Conservation (phyloP, 92 coral and sea anemone species). For the Porites cylindrica region DNA sequence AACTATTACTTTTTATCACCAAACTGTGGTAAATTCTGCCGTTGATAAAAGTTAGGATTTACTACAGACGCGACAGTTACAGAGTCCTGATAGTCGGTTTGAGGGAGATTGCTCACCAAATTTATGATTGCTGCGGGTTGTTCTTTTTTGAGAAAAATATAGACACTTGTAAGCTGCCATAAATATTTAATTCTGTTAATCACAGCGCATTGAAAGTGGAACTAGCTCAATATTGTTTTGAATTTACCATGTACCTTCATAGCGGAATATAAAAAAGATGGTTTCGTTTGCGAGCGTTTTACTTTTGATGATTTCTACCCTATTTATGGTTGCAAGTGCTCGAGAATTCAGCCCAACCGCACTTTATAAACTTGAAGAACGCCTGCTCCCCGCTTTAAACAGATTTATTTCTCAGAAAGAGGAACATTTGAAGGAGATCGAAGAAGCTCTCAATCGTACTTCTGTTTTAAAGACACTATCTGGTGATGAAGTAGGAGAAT, state of each 20-base stretch:
- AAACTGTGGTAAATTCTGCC: too few species aligned
- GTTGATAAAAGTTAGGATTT: too few species aligned
- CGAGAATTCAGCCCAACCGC: neutral
- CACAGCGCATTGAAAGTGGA: neutral
- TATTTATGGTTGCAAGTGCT: neutral
- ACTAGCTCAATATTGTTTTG: neutral
- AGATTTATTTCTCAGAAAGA: slow-evolving; percentile 33
- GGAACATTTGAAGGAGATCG: slow-evolving; percentile 27
- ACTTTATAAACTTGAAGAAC: slow-evolving; percentile 23
- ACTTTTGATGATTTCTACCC: neutral
- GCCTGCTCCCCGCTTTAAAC: slow-evolving; percentile 25
- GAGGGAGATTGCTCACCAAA: too few species aligned
- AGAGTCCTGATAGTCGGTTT: too few species aligned
- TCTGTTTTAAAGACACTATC: slow-evolving; percentile 9
- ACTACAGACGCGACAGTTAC: too few species aligned
- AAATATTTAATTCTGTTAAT: slow-evolving; percentile 3
- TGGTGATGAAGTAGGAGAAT: slow-evolving; percentile 38
- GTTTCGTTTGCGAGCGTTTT: neutral
- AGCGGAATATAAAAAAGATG: neutral
- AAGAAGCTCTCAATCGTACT: slow-evolving; percentile 28
- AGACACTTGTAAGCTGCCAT: slow-evolving; percentile 13
- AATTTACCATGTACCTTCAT: neutral
- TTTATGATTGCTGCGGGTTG: slow-evolving; percentile 7
- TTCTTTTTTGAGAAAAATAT: neutral
- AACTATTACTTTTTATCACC: too few species aligned